Conservation (phyloP, 2,888 invertebrate species). For the Spilosoma lubricipeda region DNA sequence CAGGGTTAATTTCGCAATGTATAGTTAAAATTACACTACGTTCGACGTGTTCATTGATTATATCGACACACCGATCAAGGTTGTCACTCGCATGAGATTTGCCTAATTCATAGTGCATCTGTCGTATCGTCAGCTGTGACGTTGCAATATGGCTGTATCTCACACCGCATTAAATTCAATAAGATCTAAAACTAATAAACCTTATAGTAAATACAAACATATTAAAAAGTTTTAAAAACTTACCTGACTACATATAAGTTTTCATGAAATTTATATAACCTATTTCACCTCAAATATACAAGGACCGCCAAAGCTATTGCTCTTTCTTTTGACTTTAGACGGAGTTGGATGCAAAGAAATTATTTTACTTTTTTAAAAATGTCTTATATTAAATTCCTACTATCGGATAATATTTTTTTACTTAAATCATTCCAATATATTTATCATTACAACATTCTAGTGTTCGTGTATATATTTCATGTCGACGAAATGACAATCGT, state of each 20-base stretch:
- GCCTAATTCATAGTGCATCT: slow-evolving; percentile 56
- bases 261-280: no score
- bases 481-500: background rate
- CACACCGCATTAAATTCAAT: slow-evolving; percentile 26
- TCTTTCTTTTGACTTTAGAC: no score
- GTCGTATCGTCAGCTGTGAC: slow-evolving; percentile 44
- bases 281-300: no score
- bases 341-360: no score
- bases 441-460: no score
- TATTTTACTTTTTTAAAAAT: background rate
- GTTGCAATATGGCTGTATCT: slow-evolving; percentile 16
- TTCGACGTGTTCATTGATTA: slow-evolving; percentile 40
- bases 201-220: background rate
- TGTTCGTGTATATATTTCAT: no score
- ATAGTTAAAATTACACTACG: background rate
- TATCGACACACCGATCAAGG: slow-evolving; percentile 50
- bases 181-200: background rate
- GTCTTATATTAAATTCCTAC: no score
- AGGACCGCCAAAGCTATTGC: no score
- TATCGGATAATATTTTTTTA: no score
- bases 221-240: no score
- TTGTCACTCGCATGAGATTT: slow-evolving; percentile 55
- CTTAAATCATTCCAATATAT: no score
- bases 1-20: slow-evolving; percentile 16
- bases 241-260: no score